Base-by-base conservation (phyloP, 1,140 invertebrate species). In the Drosophila mayri region DNA sequence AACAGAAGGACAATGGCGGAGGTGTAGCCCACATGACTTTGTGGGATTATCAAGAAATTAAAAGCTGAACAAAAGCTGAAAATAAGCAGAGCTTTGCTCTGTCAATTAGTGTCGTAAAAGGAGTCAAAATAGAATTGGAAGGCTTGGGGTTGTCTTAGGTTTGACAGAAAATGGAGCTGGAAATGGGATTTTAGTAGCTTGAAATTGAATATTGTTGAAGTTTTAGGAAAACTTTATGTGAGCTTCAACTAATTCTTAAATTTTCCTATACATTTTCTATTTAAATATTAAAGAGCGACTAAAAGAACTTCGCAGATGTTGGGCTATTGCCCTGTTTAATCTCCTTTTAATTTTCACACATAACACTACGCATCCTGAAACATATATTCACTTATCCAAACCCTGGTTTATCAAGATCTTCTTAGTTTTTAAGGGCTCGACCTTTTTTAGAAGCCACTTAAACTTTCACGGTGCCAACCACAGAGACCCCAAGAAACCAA, bases 391-490 rank as follows among this genome's bases (percentile, higher is more conserved):
- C 22, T 37, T 28, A 25, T 22, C 22, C 8, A 14, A 25, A 16
- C 37, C 22, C n/a, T 14, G 7, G 16, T 12, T 49, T 22, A 67
- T 68, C 61, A n/a, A 65, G 22, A 43, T 43, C n/a, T 28, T 0
- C 9, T 22, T 25, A 25, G 35, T 67, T 49, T 40, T 22, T 38
- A 9, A 10, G 28, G 22, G 16, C 41, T 12, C 10, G 7, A 3
- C 41, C 11, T 18, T 32, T 32, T 28, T 28, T 38, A 1, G 6
- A 14, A 32, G 32, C 65, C 28, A 28, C 16, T 62, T 43, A 44
- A 66, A 46, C 61, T 16, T 65, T 20, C 16, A 46, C 63, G 32
- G 12, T 64, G 43, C 11, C 43, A 41, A 72, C 66, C 70, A 25
- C 70, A 73, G 28, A 12, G n/a, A 18, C 22, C 14, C 67, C 70